A percentile compares a stretch with the other conserved stretches of the same genome.
phyloP scores from a whole-genome alignment of 92 coral and sea anemone genomes.

The Pocillopora meandrina region DNA sequence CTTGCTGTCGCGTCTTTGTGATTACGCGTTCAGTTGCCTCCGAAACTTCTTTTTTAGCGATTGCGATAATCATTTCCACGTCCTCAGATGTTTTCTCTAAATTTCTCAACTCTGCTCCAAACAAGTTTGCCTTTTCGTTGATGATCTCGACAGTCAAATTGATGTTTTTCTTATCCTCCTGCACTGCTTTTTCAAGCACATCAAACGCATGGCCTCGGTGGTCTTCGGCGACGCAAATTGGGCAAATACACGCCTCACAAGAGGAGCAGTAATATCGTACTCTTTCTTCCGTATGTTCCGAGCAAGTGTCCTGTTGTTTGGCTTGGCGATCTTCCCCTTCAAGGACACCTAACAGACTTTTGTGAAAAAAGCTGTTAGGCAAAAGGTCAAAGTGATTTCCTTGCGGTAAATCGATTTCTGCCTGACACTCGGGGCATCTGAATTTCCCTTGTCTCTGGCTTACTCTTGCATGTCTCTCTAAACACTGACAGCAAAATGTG shows the following conservation, averaged over 20 bases:
- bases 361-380: background rate
- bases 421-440: background rate
- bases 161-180: background rate
- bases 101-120: background rate
- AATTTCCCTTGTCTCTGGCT: too few relatives aligned
- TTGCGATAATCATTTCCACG: background rate
- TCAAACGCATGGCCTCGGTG: conserved; percentile 11
- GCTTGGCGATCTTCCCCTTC: conserved; percentile 23
- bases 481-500: too few relatives aligned
- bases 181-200: conserved; percentile 8
- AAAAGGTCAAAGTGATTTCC: background rate
- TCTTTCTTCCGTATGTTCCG: conserved; percentile 3
- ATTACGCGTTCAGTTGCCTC: background rate
- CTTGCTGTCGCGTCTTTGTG: too few relatives aligned
- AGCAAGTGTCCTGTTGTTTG: conserved; percentile 1
- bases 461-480: too few relatives aligned
- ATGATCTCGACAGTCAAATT: too few relatives aligned
- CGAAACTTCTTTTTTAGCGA: conserved; percentile 14
- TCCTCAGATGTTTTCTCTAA: background rate
- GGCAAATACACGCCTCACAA: conserved; percentile 15
- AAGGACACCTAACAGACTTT: background rate
- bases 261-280: conserved; percentile 6
- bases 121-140: too few relatives aligned
- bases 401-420: background rate
- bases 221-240: background rate